Evolutionary conservation across 2,797 vertebrate genomes (phyloP).

Genomic region (Arctocebus calabarensis): DNA sequence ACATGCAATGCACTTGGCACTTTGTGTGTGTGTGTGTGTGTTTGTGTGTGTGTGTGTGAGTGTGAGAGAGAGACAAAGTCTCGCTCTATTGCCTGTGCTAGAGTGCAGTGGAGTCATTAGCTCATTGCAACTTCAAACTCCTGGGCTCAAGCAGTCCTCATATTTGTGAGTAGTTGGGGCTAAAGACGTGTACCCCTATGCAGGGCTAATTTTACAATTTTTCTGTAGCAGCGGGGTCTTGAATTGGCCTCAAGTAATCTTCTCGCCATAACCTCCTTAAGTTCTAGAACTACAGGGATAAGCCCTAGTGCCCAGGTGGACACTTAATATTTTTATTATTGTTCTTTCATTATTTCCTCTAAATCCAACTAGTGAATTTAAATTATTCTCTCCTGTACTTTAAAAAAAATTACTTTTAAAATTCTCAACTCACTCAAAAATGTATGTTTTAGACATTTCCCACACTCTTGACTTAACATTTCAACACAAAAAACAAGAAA

Average conservation of each 20-base stretch:
- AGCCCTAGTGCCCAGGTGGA: neutral
- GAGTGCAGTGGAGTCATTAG: neutral
- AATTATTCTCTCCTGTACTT: neutral
- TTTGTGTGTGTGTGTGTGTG: neutral
- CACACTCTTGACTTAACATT: neutral
- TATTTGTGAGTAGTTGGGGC: neutral
- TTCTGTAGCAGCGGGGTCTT: too few species aligned
- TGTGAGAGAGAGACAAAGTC: too few species aligned
- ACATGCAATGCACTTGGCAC: neutral
- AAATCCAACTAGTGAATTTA: neutral
- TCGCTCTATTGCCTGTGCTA: neutral
- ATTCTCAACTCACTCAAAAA: neutral
- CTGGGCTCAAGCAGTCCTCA: neutral
- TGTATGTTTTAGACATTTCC: neutral
- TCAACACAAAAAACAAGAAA: slow-evolving; percentile 18
- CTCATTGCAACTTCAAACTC: neutral
- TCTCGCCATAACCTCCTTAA: too few species aligned
- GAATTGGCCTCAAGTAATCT: too few species aligned
- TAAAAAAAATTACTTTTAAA: too few species aligned
- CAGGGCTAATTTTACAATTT: neutral
- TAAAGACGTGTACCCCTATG: neutral
- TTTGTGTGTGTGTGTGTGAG: too few species aligned
- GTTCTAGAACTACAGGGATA: too few species aligned
- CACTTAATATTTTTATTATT: neutral
- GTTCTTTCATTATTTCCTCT: slow-evolving; percentile 8